Base-by-base conservation (phyloP, 2,797 vertebrate species). In the Euthynnus affinis region DNA sequence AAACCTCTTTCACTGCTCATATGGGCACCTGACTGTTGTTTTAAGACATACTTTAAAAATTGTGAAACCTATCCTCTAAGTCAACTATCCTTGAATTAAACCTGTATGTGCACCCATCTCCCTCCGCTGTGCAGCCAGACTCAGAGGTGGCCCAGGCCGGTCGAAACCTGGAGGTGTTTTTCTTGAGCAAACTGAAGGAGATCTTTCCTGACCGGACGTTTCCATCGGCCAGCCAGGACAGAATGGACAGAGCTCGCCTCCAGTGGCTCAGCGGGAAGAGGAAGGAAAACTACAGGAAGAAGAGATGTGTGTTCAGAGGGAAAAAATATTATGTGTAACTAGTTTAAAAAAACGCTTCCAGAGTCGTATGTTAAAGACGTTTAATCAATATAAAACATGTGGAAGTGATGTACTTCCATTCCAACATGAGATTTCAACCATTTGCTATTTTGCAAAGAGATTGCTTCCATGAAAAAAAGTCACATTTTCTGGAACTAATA, bases 71-170 rank as follows among this genome's bases (percentile, higher is more conserved):
- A 7, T 48, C 44, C 15, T 48, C 3, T 56, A 18, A 20, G 15
- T 34, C 34, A 15, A 32, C 23, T 52, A 12, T 29, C 18, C 8
- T 32, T 20, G 29, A 37, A 10, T 37, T 37, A 10, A 37, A 37
- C 44, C 17, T 15, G 9, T 49, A 6, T 27, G 23, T 27, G 6
- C 52, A 53, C 2, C 20, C 3, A 6, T 53, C n/a, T 65, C 29
- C 9, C 12, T 61, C 3, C 46, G 32, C 46, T 80, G 18, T 74
- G 29, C 90, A 99, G 98, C 96, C 97, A 0, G 98, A 99, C 91
- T 99, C 98, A 0, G 98, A 99, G 91, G 97, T 99, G 68, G 98
- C 97, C 17, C 97, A 97, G 82, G 98, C 98, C 1, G 98, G 98
- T 7, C 92, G 91, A 18, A 96, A 95, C 91, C 93, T 99, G 65